Base-by-base conservation (phyloP, 2,113 vertebrate genomes). In the Phylloscopus trochilus region DNA sequence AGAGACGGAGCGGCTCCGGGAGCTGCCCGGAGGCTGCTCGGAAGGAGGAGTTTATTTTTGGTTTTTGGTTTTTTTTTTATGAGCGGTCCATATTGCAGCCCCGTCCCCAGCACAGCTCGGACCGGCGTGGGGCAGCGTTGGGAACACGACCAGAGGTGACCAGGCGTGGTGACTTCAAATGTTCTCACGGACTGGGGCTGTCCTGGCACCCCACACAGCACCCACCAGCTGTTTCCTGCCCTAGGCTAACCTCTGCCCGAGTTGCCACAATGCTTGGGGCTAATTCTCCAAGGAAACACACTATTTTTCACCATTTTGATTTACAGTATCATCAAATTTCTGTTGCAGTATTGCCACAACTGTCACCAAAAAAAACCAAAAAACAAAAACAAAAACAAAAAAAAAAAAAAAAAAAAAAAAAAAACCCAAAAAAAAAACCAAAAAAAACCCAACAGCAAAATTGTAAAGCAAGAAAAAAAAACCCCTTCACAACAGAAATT, bases 281-380 rank as follows among this genome's bases (percentile, higher is more conserved):
- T 6, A 0, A 1, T 30, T 21, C 55, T 8, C 30, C 46, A 26
- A 15, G 10, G n/a, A 56, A 62, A 77, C 23, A 10, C 33, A 11
- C 11, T 1, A 1, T 23, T 60, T 58, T 6, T 26, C 20, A 58
- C 18, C 4, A 0, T 24, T 76, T 14, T 0, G 1, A 12, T 37
- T 79, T 20, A 35, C 2, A 35, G 1, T 4, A 33, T 3, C 7
- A 31, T 23, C 18, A 20, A 12, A 26, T 3, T 26, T 30, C 37
- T 37, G 31, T 41, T 7, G 14, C 16, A 9, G 8, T 16, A 13
- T 4, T 20, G 16, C 28, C 11, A 10, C 7, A 26, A 39, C 5
- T 18, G 21, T 33, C 41, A 20, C 22, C 7, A 72, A 66, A 47
- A n/a, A n/a, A n/a, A n/a, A n/a, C n/a, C n/a, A n/a, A n/a, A n/a